Evolutionary conservation across 2,797 vertebrate genomes (phyloP).

Genomic region (Crenuchus spilurus): DNA sequence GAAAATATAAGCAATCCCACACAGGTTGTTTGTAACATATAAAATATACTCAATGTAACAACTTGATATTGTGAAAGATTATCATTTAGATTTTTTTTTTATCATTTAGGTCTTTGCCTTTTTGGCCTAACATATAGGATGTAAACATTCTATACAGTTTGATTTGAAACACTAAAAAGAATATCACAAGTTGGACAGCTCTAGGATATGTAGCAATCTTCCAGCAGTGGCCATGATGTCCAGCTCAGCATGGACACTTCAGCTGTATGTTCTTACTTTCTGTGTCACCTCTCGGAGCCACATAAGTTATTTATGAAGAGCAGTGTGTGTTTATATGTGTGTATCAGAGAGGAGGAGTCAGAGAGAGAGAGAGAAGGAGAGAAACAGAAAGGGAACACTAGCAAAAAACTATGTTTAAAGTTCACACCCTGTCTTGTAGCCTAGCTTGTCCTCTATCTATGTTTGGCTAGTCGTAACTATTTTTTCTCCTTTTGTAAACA

Average conservation of each 20-base stretch:
- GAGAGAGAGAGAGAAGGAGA: background rate
- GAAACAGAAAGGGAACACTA: background rate
- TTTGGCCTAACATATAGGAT: too few relatives aligned
- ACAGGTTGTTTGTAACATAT: too few relatives aligned
- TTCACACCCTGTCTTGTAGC: slow-evolving; percentile 30
- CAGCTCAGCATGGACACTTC: slow-evolving; percentile 32
- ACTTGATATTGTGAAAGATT: too few relatives aligned
- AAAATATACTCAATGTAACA: too few relatives aligned
- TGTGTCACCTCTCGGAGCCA: slow-evolving; percentile 41
- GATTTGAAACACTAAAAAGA: too few relatives aligned
- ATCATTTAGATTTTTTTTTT: too few relatives aligned
- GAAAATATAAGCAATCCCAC: too few relatives aligned
- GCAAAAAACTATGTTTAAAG: slow-evolving; percentile 18
- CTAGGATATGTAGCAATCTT: too few relatives aligned
- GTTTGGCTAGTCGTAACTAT: slow-evolving; percentile 40
- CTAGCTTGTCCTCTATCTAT: slow-evolving; percentile 21
- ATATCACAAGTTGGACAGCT: too few relatives aligned
- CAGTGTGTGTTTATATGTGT: slow-evolving; percentile 10
- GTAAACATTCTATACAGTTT: too few relatives aligned
- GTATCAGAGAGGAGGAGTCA: background rate
- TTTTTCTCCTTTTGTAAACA: slow-evolving; percentile 69
- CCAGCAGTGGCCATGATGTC: slow-evolving; percentile 29
- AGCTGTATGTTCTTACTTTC: slow-evolving; percentile 25
- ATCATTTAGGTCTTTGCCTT: too few relatives aligned
- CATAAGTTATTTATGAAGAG: slow-evolving; percentile 49